Base-by-base conservation (phyloP, 2,888 invertebrate species). In the Chromoteleia sp. region DNA sequence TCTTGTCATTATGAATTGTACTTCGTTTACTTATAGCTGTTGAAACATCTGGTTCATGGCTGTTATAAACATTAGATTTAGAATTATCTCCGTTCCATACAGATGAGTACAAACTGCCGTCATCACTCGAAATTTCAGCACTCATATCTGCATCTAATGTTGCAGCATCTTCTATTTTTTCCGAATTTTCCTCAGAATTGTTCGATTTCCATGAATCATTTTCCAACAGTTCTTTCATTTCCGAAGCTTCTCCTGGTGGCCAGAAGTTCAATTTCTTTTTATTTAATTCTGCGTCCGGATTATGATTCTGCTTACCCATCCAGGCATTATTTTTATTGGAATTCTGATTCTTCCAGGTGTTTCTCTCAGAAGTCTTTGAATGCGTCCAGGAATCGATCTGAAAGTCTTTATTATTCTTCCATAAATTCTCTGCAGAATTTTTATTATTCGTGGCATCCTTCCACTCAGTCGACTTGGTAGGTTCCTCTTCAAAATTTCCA, bases 1-100 rank as follows among this genome's bases (percentile, higher is more conserved):
- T 36, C 14, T 29, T 48, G n/a, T 36, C 19, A 10, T 71, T 59
- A 50, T 36, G 15, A 15, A 56, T 48, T 0, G 59, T 25, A 17
- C 71, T 59, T 59, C 71, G 58, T 71, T 59, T 71, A 29, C 39
- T 71, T 14, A 59, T 71, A 29, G 17, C 0, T 4, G 48, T 6
- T 5, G 39, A 8, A 48, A 3, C 7, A 21, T 3, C 48, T 0
- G 36, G 8, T 43, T 68, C 68, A 0, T 43, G n/a, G 10, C 30
- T 36, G 2, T 50, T 36, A 2, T 33, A 33, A 39, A 12, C 7
- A 6, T 41, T 17, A 30, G 52, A 41, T 12, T 65, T 65, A 1
- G 15, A 15, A 14, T 50, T 39, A 39, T 10, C 15, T 10, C 43
- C 30, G 0, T 43, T 15, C 48, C 30, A 48, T 6, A 7, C 2